Evolutionary conservation across 1,140 invertebrate genomes (phyloP), one percentile per base, ranked within the genome.

Genomic region (Ephestia elutella): DNA sequence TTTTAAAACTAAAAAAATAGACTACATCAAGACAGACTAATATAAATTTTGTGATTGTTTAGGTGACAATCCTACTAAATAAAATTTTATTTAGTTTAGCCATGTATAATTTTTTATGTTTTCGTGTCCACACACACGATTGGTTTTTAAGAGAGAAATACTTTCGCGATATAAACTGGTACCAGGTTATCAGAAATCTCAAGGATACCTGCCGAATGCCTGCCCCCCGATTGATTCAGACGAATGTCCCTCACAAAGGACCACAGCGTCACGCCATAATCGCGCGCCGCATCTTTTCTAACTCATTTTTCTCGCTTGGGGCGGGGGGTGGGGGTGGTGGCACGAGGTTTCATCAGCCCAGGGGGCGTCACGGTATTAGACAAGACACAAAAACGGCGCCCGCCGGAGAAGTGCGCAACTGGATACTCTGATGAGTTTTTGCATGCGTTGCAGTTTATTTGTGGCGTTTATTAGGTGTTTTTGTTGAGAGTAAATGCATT

Each of bases 251-350:
- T 64, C 70, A 85, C 84, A 85, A 88, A 87, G 76, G 80, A 62
- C 68, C 61, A 59, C 60, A 71, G 70, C 80, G 80, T 80, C 82
- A 81, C 80, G 75, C 74, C 71, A 86, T 86, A 86, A 87, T 87
- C 85, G 81, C 77, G 68, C 71, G 74, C 76, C 81, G 79, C 85
- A 86, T 87, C 85, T 87, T 87, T 86, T 82, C 85, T 87, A 87
- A 87, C 85, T 87, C 85, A 87, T 87, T 87, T 87, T 87, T 87
- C 85, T 87, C 77, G 80, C 74, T 76, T 64, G 74, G 71, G 79
- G 78, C 73, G 65, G 49, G 65, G 66, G 63, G 65, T 59, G 38
- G 69, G 70, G 66, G 63, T 56, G 62, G 49, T 30, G 60, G 63
- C 53, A 49, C 59, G 66, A 58, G 68, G 75, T 73, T 71, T 81